Percentiles rank a stretch among this genome's conserved stretches.
phyloP scores from a whole-genome alignment of 2,113 vertebrate species.

The Cyprinodon brontotheroides region DNA sequence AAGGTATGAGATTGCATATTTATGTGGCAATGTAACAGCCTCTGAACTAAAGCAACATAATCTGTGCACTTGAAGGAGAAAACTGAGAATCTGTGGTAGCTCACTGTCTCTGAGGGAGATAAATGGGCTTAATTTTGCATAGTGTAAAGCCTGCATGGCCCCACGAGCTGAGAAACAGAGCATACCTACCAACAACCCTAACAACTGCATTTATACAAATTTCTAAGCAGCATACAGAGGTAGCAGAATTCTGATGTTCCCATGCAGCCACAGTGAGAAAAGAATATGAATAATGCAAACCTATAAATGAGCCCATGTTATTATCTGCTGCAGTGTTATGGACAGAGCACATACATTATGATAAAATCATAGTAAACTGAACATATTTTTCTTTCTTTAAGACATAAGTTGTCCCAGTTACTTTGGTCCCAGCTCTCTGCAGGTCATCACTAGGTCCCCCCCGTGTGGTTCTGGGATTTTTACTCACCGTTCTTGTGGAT shows the following conservation, averaged over 20 bases:
- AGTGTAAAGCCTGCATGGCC: constrained; percentile 35
- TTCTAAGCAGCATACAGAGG: neutral
- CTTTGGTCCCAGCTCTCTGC: too few relatives aligned
- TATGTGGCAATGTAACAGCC: neutral
- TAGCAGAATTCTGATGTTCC: neutral
- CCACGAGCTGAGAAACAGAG: constrained; percentile 21
- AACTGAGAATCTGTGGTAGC: constrained; percentile 45
- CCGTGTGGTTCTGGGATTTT: too few relatives aligned
- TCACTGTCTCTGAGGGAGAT: constrained; percentile 60
- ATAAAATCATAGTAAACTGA: neutral
- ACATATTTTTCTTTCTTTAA: neutral
- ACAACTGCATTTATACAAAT: constrained; percentile 6
- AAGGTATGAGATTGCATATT: too few relatives aligned
- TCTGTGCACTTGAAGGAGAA: constrained; percentile 36
- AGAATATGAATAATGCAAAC: constrained; percentile 3
- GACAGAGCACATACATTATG: neutral
- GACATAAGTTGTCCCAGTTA: neutral
- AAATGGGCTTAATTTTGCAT: constrained; percentile 72
- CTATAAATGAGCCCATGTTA: constrained; percentile 1
- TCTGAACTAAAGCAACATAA: neutral
- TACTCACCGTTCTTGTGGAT: too few relatives aligned
- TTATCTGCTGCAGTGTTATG: neutral
- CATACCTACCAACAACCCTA: constrained; percentile 11
- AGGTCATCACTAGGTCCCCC: too few relatives aligned
- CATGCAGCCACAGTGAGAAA: neutral